A percentile compares a stretch with the other conserved stretches of the same genome.
Evolutionary conservation across 35 echinoderm and acorn worm species (phyloP).

Genomic region (Lytechinus pictus): DNA sequence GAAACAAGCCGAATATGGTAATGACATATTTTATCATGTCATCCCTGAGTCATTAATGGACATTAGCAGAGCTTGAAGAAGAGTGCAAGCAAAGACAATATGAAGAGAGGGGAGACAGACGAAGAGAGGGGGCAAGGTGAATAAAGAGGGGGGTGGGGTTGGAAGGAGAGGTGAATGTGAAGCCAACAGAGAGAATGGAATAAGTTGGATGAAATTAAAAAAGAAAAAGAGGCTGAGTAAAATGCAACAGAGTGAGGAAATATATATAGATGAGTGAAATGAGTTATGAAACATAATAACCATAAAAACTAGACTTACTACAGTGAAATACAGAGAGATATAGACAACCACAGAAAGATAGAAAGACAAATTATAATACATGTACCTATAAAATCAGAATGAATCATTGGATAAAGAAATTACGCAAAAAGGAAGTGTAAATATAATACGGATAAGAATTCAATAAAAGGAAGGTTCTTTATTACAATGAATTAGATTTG

Average conservation of each 20-base stretch:
- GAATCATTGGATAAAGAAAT: too few relatives aligned
- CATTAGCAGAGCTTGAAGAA: constrained; percentile 22
- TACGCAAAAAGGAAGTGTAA: too few relatives aligned
- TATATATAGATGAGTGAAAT: too few relatives aligned
- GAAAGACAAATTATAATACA: too few relatives aligned
- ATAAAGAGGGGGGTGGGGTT: neutral
- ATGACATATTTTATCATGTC: constrained; percentile 53
- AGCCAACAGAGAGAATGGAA: neutral
- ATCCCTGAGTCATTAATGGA: constrained; percentile 48
- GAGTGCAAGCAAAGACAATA: neutral
- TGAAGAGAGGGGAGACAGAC: neutral
- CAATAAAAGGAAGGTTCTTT: neutral
- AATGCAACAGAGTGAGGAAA: too few relatives aligned
- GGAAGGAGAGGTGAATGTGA: neutral
- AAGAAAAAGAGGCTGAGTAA: neutral
- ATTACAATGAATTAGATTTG: too few relatives aligned
- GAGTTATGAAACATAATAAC: too few relatives aligned
- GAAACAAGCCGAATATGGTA: constrained; percentile 29
- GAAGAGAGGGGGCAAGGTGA: neutral
- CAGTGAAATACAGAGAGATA: neutral
- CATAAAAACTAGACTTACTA: too few relatives aligned
- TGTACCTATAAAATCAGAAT: neutral
- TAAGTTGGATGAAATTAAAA: neutral
- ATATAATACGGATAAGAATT: too few relatives aligned
- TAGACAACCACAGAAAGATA: neutral